Base-by-base conservation (phyloP, 37 sponge, comb jelly and placozoan species). In the Spongilla lacustris region DNA sequence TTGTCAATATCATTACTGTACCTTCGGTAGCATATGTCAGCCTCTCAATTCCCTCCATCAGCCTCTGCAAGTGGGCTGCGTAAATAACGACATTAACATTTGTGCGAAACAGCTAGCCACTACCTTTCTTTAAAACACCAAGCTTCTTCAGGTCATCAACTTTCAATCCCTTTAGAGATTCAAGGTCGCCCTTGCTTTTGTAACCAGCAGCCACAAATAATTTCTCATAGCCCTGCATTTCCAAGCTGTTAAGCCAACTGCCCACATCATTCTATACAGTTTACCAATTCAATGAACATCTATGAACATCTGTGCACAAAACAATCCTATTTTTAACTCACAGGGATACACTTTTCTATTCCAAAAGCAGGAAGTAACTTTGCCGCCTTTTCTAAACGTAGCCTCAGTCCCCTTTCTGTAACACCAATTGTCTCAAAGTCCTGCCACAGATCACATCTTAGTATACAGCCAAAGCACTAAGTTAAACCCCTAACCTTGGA, bases 401-500 rank as follows among this genome's bases (percentile, higher is more conserved):
- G 90, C 36, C 78, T 41, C 68, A 78, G 87, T 25, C 95, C 95
- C 33, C 77, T 46, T 66, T 89, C 89, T 28, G 66, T 68, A 24
- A 95, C 81, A 10, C 90, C 95, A 84, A 95, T 95, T 13, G 77
- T 84, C 37, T 84, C 48, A 19, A 95, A 77, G 75, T 95, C 95
- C 92, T 89, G 4, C 36, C 26, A 30, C 46, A 38, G 8, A 46
- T 46, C 46, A 8, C 46, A 46, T 8, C 46, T 10, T 8, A 46
- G 46, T 10, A 46, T 8, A 46, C 46, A 46, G 4, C 8, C 46
- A 46, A 46, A 46, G 46, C 46, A 46, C 4, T 46, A 46, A 46
- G 8, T 4, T 8, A 10, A 46, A 46, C 8, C 46, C 46, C 10
- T n/a, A n/a, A 88, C 89, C 71, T 82, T 24, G 13, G 48, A 50